Evolutionary conservation across 2,113 vertebrate species (phyloP).

Genomic region (Castor canadensis): DNA sequence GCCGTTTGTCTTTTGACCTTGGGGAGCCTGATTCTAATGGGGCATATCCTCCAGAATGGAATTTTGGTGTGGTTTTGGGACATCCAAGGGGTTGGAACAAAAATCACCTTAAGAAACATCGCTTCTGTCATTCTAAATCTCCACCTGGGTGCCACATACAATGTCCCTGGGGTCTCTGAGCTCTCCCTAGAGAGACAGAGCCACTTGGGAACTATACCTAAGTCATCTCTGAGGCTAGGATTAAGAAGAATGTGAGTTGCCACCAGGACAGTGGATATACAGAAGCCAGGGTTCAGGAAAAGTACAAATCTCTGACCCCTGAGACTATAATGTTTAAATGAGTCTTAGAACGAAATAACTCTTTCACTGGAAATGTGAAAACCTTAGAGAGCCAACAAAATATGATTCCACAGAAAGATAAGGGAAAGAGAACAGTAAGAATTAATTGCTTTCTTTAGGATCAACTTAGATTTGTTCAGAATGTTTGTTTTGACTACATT

Average conservation of each 20-base stretch:
- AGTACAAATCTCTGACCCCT: not conserved
- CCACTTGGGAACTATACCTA: not conserved
- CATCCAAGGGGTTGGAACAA: not conserved
- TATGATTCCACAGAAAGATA: not conserved
- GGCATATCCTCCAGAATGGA: not conserved
- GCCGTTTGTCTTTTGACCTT: not conserved
- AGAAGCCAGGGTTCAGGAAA: not conserved
- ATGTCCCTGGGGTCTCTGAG: not conserved
- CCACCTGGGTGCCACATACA: not conserved
- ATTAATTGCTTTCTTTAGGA: conserved; percentile 42
- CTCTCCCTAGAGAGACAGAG: not conserved
- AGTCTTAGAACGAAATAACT: not conserved
- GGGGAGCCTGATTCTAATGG: not conserved
- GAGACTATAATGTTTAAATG: not conserved
- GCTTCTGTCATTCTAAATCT: not conserved
- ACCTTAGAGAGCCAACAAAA: not conserved
- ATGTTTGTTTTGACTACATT: not conserved
- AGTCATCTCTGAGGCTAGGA: not conserved
- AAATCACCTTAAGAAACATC: not conserved
- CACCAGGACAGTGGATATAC: no score
- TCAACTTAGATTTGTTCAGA: not conserved
- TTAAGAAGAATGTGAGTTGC: not conserved
- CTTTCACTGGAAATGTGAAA: not conserved
- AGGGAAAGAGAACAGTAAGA: not conserved
- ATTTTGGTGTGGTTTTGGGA: not conserved